phyloP scores from a whole-genome alignment of 2,888 invertebrate species.

The Suillia variegata region DNA sequence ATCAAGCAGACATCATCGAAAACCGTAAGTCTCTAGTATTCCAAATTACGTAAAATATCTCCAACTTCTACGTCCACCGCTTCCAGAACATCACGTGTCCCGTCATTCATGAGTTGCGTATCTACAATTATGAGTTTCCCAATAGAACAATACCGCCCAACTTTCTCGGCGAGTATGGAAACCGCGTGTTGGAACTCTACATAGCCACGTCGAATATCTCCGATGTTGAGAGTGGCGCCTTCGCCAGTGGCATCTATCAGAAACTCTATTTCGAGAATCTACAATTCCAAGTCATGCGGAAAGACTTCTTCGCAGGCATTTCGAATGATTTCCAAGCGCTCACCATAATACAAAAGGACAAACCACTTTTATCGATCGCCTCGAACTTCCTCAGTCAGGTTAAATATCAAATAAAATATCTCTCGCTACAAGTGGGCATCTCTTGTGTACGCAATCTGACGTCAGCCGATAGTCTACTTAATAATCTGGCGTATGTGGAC shows the following conservation, averaged over 20 bases:
- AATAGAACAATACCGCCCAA: constrained; percentile 33
- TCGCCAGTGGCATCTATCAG: constrained; percentile 37
- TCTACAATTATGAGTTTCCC: constrained; percentile 42
- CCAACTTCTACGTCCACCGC: constrained; percentile 10
- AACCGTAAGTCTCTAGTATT: too few species aligned
- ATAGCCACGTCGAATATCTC: constrained; percentile 39
- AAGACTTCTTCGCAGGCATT: constrained; percentile 36
- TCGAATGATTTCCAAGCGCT: constrained; percentile 29
- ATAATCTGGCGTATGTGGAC: constrained; percentile 37
- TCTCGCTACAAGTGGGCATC: constrained; percentile 39
- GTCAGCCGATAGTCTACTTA: constrained; percentile 34
- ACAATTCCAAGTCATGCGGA: constrained; percentile 29
- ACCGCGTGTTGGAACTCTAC: constrained; percentile 33
- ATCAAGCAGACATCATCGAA: constrained; percentile 25
- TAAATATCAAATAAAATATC: constrained; percentile 39
- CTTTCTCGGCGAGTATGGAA: constrained; percentile 38
- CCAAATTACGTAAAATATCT: too few species aligned
- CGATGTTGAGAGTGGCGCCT: constrained; percentile 39
- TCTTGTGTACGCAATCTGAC: constrained; percentile 40
- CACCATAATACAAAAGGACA: constrained; percentile 36
- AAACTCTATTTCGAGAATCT: constrained; percentile 41
- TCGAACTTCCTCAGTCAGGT: constrained; percentile 40
- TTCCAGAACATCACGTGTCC: constrained; percentile 25
- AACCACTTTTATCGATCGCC: constrained; percentile 25
- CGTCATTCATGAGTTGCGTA: constrained; percentile 38